phyloP scores from a whole-genome alignment of 2,113 vertebrate species.

The Tretioscincus oriximinensis region DNA sequence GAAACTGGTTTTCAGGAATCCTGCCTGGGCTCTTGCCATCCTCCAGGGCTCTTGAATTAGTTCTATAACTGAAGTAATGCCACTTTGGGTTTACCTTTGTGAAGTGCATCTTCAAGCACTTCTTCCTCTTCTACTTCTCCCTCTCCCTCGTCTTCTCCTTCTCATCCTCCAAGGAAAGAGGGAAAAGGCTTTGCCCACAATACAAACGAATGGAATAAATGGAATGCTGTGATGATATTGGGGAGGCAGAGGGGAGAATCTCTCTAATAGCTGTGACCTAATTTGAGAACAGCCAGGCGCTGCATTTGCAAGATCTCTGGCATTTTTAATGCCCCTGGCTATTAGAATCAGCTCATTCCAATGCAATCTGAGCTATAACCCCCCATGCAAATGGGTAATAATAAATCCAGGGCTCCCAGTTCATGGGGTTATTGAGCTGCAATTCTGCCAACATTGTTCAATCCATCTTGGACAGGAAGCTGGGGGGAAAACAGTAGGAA shows the following conservation, averaged over 20 bases:
- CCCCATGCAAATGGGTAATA: constrained; percentile 14
- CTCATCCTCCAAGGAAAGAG: too few species aligned
- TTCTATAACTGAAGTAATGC: too few species aligned
- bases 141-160: too few species aligned
- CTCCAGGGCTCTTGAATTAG: too few species aligned
- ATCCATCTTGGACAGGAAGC: neutral
- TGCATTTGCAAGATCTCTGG: neutral
- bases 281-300: neutral
- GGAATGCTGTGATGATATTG: neutral
- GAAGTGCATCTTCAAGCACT: too few species aligned
- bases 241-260: neutral
- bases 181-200: too few species aligned
- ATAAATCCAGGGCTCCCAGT: constrained; percentile 1
- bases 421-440: neutral
- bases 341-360: constrained; percentile 5
- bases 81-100: too few species aligned
- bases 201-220: too few species aligned
- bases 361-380: constrained; percentile 8
- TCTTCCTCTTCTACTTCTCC: too few species aligned
- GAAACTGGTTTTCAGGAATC: too few species aligned
- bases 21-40: too few species aligned
- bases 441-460: constrained; percentile 11
- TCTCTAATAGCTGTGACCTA: constrained; percentile 18
- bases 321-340: constrained; percentile 6
- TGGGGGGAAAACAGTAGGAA: constrained; percentile 27